Conservation (phyloP, 2,113 vertebrate genomes). For the Rousettus leschenaultii region DNA sequence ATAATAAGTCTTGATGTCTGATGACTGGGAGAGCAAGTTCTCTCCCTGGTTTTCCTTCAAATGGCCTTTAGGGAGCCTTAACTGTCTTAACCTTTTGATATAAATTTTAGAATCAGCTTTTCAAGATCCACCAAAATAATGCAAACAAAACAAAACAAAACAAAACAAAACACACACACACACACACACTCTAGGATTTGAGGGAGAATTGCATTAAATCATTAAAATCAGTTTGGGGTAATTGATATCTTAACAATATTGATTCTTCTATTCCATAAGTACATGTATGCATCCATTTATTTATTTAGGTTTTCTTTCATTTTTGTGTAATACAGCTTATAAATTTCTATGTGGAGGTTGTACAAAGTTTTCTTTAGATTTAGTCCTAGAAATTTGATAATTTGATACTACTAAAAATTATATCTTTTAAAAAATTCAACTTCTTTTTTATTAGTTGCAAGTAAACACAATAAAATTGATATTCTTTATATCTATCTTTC, state of each 20-base stretch:
- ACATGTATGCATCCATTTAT: neutral
- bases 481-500: neutral
- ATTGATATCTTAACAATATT: neutral
- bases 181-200: neutral
- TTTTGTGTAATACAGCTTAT: neutral
- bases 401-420: neutral
- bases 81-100: neutral
- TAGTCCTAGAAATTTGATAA: neutral
- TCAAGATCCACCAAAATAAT: neutral
- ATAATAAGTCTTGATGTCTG: neutral
- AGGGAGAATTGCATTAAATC: neutral
- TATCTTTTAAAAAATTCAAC: neutral
- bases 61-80: neutral
- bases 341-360: neutral
- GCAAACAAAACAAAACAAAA: neutral
- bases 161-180: no score
- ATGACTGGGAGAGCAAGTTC: neutral
- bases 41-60: neutral
- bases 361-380: neutral
- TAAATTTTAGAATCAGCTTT: neutral
- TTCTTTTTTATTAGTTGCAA: neutral
- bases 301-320: neutral
- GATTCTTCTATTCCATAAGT: neutral
- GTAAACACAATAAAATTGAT: neutral
- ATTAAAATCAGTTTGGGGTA: neutral